Evolutionary conservation across 1,140 invertebrate species (phyloP).

Genomic region (Drosophila kurseongensis): DNA sequence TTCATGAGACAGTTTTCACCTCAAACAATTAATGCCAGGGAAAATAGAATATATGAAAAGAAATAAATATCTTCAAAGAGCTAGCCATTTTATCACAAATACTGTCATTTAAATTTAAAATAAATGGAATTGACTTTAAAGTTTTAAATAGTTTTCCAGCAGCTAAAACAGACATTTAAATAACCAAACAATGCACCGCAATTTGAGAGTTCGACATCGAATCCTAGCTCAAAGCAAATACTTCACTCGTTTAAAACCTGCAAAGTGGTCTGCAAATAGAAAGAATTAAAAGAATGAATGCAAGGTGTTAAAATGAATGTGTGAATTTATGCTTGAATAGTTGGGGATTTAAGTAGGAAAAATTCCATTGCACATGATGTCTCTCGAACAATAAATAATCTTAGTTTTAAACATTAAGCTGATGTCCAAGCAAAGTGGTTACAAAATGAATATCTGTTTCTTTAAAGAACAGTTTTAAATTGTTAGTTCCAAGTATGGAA

Average conservation of each 20-base stretch:
- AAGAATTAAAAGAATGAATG: neutral
- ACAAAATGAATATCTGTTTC: neutral
- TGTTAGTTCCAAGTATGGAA: neutral
- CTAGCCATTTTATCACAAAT: neutral
- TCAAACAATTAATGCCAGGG: neutral
- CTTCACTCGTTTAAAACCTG: neutral
- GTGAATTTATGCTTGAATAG: neutral
- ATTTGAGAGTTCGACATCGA: neutral
- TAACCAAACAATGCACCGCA: neutral
- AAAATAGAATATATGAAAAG: neutral
- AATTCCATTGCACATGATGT: neutral
- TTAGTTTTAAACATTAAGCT: neutral
- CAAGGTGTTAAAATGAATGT: neutral
- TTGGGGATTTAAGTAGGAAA: too few species aligned
- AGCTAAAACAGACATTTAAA: neutral
- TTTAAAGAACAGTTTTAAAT: neutral
- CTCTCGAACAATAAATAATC: neutral
- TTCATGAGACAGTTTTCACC: neutral
- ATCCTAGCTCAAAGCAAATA: neutral
- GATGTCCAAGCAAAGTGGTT: neutral
- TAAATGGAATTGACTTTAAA: neutral
- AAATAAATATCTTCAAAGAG: neutral
- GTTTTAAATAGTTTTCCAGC: neutral
- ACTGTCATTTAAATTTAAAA: too few species aligned
- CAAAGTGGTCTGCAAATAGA: conserved; percentile 1